A percentile compares a stretch with the other conserved stretches of the same genome.
Evolutionary conservation across 1,140 invertebrate species (phyloP).

Genomic region (Halyomorpha halys): DNA sequence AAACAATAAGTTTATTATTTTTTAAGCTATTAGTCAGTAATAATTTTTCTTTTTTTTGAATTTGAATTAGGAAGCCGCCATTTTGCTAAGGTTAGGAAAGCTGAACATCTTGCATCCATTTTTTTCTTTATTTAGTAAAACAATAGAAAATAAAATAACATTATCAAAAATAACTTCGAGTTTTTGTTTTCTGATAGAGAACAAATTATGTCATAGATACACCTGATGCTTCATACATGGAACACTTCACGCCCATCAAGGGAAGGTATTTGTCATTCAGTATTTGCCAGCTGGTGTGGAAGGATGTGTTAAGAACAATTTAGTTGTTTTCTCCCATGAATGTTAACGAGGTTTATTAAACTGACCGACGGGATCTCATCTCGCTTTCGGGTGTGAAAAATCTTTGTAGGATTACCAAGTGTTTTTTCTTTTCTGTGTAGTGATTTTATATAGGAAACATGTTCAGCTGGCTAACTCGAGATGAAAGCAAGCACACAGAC

Average conservation of each 20-base stretch:
- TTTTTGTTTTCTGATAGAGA: too few species aligned
- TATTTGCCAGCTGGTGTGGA: conserved; percentile 14
- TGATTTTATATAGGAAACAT: conserved; percentile 41
- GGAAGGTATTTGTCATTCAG: conserved; percentile 19
- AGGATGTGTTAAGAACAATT: conserved; percentile 15
- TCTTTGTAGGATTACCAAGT: not conserved
- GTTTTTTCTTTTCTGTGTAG: not conserved
- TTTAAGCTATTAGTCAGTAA: too few species aligned
- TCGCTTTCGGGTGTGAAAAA: not conserved
- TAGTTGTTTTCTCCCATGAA: conserved; percentile 11
- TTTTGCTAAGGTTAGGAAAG: too few species aligned
- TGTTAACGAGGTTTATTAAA: conserved; percentile 6
- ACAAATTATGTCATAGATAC: too few species aligned
- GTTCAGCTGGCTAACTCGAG: conserved; percentile 77
- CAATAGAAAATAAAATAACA: too few species aligned
- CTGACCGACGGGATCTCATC: not conserved
- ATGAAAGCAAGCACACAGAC: conserved; percentile 59
- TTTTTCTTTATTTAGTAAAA: too few species aligned
- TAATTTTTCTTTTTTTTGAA: too few species aligned
- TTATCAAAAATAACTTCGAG: too few species aligned
- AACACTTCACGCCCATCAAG: conserved; percentile 14
- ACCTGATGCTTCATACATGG: too few species aligned
- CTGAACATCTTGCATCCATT: too few species aligned
- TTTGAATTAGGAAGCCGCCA: too few species aligned
- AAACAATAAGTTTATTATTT: too few species aligned